Base-by-base conservation (phyloP, 2,797 vertebrate species). In the Mus caroli region DNA sequence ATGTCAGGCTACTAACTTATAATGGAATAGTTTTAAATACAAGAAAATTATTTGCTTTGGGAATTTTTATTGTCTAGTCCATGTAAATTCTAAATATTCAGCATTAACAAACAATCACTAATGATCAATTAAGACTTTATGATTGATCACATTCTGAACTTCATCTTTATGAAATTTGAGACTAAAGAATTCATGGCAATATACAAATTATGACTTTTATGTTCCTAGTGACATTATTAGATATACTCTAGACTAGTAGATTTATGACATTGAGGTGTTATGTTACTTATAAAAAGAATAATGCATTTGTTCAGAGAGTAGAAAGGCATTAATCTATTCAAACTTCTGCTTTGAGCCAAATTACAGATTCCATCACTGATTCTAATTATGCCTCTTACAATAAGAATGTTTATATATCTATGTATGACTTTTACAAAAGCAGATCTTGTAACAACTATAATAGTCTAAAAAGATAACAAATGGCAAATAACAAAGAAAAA, bases 341-440 rank as follows among this genome's bases (percentile, higher is more conserved):
- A 86, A 87, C 82, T 24, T 28, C 15, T 19, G 82, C 50, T 73
- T 94, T 89, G 92, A 86, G 2, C 0, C 24, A 71, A 34, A 20
- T 14, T 84, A 64, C 43, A 94, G 31, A 34, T 50, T 50, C 40
- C 10, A 50, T 64, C 91, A 50, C 26, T 69, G 22, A 69, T 88
- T 90, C 13, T 78, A 90, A 93, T 60, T 83, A 78, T 83, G 2
- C 54, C 50, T 91, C 19, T 95, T 94, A 50, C 1, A 89, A 67
- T 76, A 95, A 19, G 73, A 88, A 40, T 84, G 22, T 84, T 94
- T 92, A n/a, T 28, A 83, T 84, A 54, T 79, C 94, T 26, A 58
- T 64, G 9, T 83, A 50, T 43, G 90, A 86, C 31, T 94, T 37
- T 88, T 91, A 67, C 93, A 64, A 96, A 94, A 80, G 4, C 0